These are phyloP conservation scores for Monochamus alternatus DNA, from an alignment of 2,888 invertebrate genomes.

Conservation along the genomic window DNA sequence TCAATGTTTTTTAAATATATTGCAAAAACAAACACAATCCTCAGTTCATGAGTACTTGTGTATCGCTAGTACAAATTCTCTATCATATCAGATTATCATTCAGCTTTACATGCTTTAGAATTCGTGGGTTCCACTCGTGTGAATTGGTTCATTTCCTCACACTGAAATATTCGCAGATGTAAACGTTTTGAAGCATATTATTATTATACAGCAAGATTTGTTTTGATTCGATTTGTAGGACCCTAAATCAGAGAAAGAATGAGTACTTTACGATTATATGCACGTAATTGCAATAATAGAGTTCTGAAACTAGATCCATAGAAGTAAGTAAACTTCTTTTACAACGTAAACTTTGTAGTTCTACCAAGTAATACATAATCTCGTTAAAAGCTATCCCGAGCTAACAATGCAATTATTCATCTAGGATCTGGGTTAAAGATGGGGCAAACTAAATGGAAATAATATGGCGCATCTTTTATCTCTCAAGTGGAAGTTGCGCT, in stretches of 20 bases:
- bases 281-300: conserved; percentile 12
- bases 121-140: no score
- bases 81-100: no score
- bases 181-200: not conserved
- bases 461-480: not conserved
- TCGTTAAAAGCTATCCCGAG: conserved; percentile 7
- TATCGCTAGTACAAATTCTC: no score
- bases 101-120: no score
- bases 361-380: conserved; percentile 12
- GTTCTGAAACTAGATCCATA: conserved; percentile 10
- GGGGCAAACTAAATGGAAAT: not conserved
- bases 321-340: conserved; percentile 12
- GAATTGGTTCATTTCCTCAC: no score
- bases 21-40: no score
- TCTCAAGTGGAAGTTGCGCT: not conserved
- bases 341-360: conserved; percentile 18
- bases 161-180: no score
- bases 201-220: not conserved
- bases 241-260: no score
- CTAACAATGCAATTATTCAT: conserved; percentile 15
- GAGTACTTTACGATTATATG: not conserved
- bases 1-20: no score
- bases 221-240: no score
- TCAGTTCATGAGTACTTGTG: no score
- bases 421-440: not conserved